Percentiles rank a stretch among this genome's conserved stretches.
These are phyloP conservation scores for Colletes collaris DNA, from an alignment of 2,888 invertebrate species.

Conservation along the genomic window DNA sequence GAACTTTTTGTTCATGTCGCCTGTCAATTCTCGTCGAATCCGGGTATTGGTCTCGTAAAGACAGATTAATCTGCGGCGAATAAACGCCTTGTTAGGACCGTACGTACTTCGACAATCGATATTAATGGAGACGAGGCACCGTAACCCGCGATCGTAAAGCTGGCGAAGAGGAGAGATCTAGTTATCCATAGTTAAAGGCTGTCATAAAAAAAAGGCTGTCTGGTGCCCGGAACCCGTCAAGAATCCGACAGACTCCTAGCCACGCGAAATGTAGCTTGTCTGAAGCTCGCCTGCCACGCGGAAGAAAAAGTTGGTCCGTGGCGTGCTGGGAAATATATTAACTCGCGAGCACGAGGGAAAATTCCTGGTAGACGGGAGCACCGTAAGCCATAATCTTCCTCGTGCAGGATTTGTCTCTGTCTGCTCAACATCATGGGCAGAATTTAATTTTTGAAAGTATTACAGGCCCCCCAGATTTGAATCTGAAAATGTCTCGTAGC, in stretches of 20 bases:
- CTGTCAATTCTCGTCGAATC: too few relatives aligned
- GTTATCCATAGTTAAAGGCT: constrained; percentile 8
- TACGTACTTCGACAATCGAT: too few relatives aligned
- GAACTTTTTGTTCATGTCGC: too few relatives aligned
- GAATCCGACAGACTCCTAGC: constrained; percentile 2
- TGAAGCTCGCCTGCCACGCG: constrained; percentile 30
- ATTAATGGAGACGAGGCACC: too few relatives aligned
- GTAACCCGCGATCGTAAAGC: constrained; percentile 5
- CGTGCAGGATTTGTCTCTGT: constrained; percentile 41
- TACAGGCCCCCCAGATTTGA: neutral
- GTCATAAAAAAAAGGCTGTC: constrained; percentile 11
- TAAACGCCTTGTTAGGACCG: too few relatives aligned
- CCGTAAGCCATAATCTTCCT: constrained; percentile 41
- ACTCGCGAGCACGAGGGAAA: constrained; percentile 37
- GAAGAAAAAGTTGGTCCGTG: constrained; percentile 43
- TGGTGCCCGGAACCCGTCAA: constrained; percentile 10
- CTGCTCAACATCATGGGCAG: constrained; percentile 8
- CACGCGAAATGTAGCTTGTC: constrained; percentile 23
- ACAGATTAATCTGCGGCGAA: too few relatives aligned
- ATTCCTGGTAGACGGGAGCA: constrained; percentile 28
- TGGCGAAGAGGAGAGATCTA: too few relatives aligned
- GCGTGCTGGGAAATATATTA: constrained; percentile 41
- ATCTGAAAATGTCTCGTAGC: too few relatives aligned
- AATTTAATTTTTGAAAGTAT: constrained; percentile 3
- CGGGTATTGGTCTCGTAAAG: too few relatives aligned